Base-by-base conservation (phyloP, 2,113 vertebrate species). In the Nothoprocta pentlandii region DNA sequence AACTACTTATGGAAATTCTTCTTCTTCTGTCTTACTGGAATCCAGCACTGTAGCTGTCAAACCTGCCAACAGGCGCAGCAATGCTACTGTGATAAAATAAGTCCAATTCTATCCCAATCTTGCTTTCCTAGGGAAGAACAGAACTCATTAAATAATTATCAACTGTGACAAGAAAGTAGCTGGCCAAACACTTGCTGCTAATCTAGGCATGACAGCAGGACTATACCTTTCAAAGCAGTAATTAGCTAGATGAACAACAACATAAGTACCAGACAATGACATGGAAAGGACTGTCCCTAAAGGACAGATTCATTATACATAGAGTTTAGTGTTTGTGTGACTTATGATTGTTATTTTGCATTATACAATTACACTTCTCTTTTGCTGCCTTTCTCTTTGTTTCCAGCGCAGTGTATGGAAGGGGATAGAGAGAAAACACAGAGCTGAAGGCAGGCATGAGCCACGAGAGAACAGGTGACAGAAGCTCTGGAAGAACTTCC, bases 1-100 rank as follows among this genome's bases (percentile, higher is more conserved):
- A 95, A 61, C 83, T 90, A 96, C 95, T 97, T 97, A 97, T 93
- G 94, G 96, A 97, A 97, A 97, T 97, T 93, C 91, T 94, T 95
- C 92, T 95, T 95, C 93, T 96, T 93, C 95, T 91, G 71, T 93
- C 91, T 92, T 91, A 69, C 89, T 91, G 83, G 85, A 97, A 95
- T 97, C 92, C 92, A 93, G 78, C 21, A 9, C 85, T 88, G 76
- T n/a, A 85, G 66, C 73, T 92, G 46, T 93, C 94, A 95, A 92
- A 93, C 34, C 64, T 87, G 92, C 95, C 94, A 93, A 95, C 89
- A 93, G 87, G 81, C 47, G 0, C 93, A 89, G 91, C 93, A 91
- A 90, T 85, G 70, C 91, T 75, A 75, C 90, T 70, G 51, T 81
- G 86, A 94, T 96, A 90, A 96, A 97, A 95, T 97, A 95, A 95